Conservation (phyloP, 1,140 invertebrate species). For the Penaeus japonicus region DNA sequence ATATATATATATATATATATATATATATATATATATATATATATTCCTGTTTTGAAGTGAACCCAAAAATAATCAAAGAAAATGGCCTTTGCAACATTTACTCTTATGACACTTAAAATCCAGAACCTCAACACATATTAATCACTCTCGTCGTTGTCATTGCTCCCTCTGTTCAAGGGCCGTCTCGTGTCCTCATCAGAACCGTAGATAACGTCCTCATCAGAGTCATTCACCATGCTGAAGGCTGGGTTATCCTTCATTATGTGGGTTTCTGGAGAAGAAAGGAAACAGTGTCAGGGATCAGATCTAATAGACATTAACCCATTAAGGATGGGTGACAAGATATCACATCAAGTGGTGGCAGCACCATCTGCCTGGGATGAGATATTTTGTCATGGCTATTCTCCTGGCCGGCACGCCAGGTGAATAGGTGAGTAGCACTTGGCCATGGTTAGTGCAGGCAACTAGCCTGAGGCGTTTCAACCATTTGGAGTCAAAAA, state of each 20-base stretch:
- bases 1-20: neutral
- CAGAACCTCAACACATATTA: neutral
- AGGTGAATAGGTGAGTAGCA: too few relatives aligned
- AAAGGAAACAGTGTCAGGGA: neutral
- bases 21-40: too few relatives aligned
- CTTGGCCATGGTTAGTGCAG: too few relatives aligned
- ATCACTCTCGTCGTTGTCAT: slow-evolving; percentile 61
- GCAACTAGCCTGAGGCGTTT: too few relatives aligned
- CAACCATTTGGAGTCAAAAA: too few relatives aligned
- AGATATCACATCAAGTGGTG: too few relatives aligned
- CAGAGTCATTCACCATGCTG: slow-evolving; percentile 98
- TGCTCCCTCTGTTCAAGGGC: slow-evolving; percentile 61
- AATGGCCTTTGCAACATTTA: neutral
- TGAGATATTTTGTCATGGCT: too few relatives aligned
- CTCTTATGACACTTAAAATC: neutral
- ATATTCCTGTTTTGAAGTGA: too few relatives aligned
- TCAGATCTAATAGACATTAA: neutral
- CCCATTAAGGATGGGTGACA: too few relatives aligned
- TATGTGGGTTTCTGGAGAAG: slow-evolving; percentile 77
- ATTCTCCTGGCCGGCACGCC: too few relatives aligned
- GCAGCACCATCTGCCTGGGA: too few relatives aligned
- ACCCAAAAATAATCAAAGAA: neutral
- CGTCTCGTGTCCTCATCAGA: slow-evolving; percentile 79
- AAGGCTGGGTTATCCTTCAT: slow-evolving; percentile 97
- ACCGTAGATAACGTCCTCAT: slow-evolving; percentile 96